Base-by-base conservation (phyloP, 2,797 vertebrate genomes). In the Botia almorhae region DNA sequence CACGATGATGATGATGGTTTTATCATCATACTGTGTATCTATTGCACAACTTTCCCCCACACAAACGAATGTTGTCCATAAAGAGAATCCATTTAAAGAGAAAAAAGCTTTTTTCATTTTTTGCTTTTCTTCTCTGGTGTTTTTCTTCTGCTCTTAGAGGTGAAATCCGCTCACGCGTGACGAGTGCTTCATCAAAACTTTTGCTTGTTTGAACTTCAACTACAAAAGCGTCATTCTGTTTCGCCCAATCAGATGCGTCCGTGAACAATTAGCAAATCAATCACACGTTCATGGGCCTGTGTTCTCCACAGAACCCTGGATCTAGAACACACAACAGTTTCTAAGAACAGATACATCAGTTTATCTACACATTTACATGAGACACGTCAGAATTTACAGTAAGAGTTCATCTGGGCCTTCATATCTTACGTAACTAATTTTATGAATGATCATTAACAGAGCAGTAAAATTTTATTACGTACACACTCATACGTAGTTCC, bases 11-110 rank as follows among this genome's bases (percentile, higher is more conserved):
- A 36, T 4, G 33, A 8, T 48, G 39, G 10, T 33, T 17, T n/a
- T 67, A 26, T 26, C 33, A 75, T 76, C 60, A 39, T 74, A 50
- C 73, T 60, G 29, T 80, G 72, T 69, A 80, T 83, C 70, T 87
- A 83, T 87, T 87, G 84, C 88, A 87, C 84, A 87, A 82, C 46
- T 13, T 69, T 80, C 70, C 80, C 63, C 68, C 83, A 70, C 69
- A 82, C 74, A 69, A 71, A 80, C 69, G 13, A 78, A 76, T 43
- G 16, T 70, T 55, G 69, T 82, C 78, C 64, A 39, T 71, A 19
- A 74, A 80, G n/a, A 83, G 36, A 70, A 84, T 36, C 55, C 5
- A 69, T 83, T 85, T 77, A 83, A 58, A 86, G 64, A 39, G 50
- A 74, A 76, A 33, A 26, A 61, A 61, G 29, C 26, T 12, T 21